Evolutionary conservation across 2,113 vertebrate species (phyloP), one percentile per base, ranked within the genome.

Genomic region (Perccottus glenii): DNA sequence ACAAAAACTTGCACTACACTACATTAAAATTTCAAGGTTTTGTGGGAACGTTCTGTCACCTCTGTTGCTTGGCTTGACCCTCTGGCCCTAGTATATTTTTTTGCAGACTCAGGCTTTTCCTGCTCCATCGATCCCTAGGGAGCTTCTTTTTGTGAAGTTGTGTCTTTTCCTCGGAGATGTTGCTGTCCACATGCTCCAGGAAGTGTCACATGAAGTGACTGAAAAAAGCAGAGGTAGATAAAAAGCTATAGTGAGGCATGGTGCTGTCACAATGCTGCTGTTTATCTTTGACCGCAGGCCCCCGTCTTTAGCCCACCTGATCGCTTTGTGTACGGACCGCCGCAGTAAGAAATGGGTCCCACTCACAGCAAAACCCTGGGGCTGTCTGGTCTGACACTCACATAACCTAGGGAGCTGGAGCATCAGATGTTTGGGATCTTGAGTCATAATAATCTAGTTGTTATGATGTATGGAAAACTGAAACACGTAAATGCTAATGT

Each of bases 201-300:
- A 84, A 42, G 69, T 77, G 88, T 91, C 88, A 90, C 91, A 91
- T 92, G 90, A 88, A 88, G 78, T 49, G 78, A 78, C 85, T 79
- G 79, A 71, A 79, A 88, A 91, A 87, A 88, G 74, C 69, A 46
- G 80, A 88, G 82, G 86, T 81, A 89, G 88, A 90, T 89, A 86
- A 89, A n/a, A 88, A 86, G 83, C 84, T 83, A 70, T 64, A 67
- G 75, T 77, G 71, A 77, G 51, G 84, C 84, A 76, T 83, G 83
- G 80, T 80, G 77, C 76, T 88, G 86, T 91, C 90, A 89, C 85
- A 84, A 88, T 90, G 89, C 82, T 67, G 67, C 84, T 84, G 86
- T 88, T 83, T 85, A 91, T 88, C 87, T 87, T 74, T 86, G 85
- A 82, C 87, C 81, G 61, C 67, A 63, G 87, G 86, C 78, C 80